Percentiles rank a stretch among this genome's conserved stretches.
Evolutionary conservation across 2,888 invertebrate species (phyloP).

Genomic region (Buathra laborator): DNA sequence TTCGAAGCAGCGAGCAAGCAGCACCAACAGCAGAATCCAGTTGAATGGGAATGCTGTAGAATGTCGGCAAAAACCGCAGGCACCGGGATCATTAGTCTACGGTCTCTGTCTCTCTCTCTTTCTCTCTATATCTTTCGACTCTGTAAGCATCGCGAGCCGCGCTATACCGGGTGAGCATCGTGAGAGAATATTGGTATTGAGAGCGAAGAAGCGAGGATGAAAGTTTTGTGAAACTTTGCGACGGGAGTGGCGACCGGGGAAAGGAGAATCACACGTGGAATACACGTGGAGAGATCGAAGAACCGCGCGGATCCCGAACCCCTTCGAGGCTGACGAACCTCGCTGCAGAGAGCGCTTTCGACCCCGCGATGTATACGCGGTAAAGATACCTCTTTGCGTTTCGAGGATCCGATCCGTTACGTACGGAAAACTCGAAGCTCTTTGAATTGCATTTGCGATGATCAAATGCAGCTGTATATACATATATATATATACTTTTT

Average conservation of each 20-base stretch:
- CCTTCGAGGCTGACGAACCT: slow-evolving; percentile 1
- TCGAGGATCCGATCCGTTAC: neutral
- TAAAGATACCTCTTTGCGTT: slow-evolving; percentile 2
- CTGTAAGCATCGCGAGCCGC: slow-evolving; percentile 77
- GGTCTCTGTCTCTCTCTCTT: slow-evolving; percentile 67
- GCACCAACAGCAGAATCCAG: slow-evolving; percentile 71
- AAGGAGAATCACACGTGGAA: slow-evolving; percentile 65
- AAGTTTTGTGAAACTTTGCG: slow-evolving; percentile 39
- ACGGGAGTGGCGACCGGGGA: neutral
- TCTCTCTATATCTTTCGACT: slow-evolving; percentile 69
- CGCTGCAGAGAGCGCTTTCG: neutral
- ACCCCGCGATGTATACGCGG: slow-evolving; percentile 1
- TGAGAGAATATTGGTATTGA: slow-evolving; percentile 36
- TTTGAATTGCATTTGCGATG: slow-evolving; percentile 7
- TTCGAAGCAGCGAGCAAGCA: slow-evolving; percentile 38
- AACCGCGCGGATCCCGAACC: slow-evolving; percentile 15
- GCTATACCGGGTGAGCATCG: slow-evolving; percentile 80
- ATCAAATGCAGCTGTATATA: neutral
- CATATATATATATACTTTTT: neutral
- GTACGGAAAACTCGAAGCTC: slow-evolving; percentile 6
- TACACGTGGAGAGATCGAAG: slow-evolving; percentile 66
- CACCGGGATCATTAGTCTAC: slow-evolving; percentile 84
- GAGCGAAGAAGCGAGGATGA: slow-evolving; percentile 18
- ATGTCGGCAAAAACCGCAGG: slow-evolving; percentile 84
- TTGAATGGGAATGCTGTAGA: slow-evolving; percentile 85